These are phyloP conservation scores for Mus musculus DNA, from an alignment of 2,113 vertebrate genomes.

Conservation along the genomic window DNA sequence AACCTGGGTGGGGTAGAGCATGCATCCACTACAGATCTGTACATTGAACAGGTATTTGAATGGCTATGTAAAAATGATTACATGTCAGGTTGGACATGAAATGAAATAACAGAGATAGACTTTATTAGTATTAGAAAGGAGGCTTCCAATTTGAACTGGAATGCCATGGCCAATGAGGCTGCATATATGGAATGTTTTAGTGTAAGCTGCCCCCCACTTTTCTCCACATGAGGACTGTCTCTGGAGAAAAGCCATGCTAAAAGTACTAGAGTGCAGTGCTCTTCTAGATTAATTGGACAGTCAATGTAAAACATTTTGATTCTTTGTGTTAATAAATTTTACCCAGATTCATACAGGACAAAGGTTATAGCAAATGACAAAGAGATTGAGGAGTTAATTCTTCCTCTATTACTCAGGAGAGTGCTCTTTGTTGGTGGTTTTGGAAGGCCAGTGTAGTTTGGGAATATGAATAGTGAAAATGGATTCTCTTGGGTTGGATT, in stretches of 20 bases:
- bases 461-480: neutral
- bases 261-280: neutral
- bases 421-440: neutral
- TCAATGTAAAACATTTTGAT: neutral
- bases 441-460: neutral
- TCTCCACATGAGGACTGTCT: neutral
- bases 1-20: neutral
- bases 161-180: neutral
- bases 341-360: neutral
- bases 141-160: neutral
- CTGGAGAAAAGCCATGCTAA: neutral
- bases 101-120: neutral
- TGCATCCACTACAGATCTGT: neutral
- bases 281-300: neutral
- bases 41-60: neutral
- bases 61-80: neutral
- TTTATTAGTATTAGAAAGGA: neutral
- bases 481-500: neutral
- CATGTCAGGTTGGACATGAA: neutral
- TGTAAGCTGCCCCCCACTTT: neutral
- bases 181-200: neutral
- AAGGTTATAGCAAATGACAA: neutral
- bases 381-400: neutral
- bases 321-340: neutral
- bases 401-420: neutral